Conservation (phyloP, 1,140 invertebrate genomes). For the Limonius californicus region DNA sequence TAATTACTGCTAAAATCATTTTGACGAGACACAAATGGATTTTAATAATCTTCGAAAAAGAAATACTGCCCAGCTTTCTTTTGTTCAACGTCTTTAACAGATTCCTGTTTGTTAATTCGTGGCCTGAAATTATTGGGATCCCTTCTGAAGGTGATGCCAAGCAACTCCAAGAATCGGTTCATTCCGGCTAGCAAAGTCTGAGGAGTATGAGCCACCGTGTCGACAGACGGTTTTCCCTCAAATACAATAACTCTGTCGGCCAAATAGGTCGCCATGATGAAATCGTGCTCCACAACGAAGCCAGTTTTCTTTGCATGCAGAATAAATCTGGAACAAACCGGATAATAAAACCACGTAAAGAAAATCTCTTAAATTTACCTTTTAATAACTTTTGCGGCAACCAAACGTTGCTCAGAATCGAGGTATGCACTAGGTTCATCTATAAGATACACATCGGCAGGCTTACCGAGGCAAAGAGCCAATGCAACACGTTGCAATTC, state of each 20-base stretch:
- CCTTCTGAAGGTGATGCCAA: slow-evolving; percentile 96
- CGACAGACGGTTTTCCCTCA: slow-evolving; percentile 87
- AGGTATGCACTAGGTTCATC: slow-evolving; percentile 99
- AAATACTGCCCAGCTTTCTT: slow-evolving; percentile 97
- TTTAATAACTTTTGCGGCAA: slow-evolving; percentile 99
- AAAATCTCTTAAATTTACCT: slow-evolving; percentile 54
- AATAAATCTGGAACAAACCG: slow-evolving; percentile 77
- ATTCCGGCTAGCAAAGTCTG: slow-evolving; percentile 95
- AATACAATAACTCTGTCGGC: slow-evolving; percentile 99
- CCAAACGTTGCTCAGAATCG: slow-evolving; percentile 99
- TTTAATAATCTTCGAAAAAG: slow-evolving; percentile 93
- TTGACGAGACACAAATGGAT: background rate
- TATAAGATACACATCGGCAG: slow-evolving; percentile 98
- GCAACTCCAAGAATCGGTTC: slow-evolving; percentile 95
- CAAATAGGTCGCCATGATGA: slow-evolving; percentile 99
- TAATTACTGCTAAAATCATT: background rate
- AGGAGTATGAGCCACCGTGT: slow-evolving; percentile 85
- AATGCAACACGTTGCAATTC: slow-evolving; percentile 97
- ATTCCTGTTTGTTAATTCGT: slow-evolving; percentile 95
- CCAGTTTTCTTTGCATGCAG: slow-evolving; percentile 99
- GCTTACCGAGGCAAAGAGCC: slow-evolving; percentile 94
- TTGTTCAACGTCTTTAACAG: slow-evolving; percentile 97
- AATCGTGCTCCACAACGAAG: slow-evolving; percentile 99
- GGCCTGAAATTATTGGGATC: slow-evolving; percentile 99
- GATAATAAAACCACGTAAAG: background rate